These are phyloP conservation scores for Chalcis sispes DNA, from an alignment of 2,888 invertebrate species.

Conservation along the genomic window DNA sequence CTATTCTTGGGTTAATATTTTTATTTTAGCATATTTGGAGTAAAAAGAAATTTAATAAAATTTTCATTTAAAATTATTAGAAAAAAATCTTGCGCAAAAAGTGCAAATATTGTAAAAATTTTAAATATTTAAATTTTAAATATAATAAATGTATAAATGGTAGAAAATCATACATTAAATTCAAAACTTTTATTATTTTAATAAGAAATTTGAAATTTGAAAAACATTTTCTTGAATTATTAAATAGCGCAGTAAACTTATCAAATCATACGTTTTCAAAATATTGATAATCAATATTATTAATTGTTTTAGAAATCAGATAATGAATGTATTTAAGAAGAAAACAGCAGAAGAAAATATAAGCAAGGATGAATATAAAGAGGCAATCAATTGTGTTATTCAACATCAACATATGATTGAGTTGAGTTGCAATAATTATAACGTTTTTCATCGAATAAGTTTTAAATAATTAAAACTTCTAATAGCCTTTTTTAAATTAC, in stretches of 20 bases:
- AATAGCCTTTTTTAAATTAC: too few species aligned
- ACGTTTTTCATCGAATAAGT: not conserved
- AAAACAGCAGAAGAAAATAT: not conserved
- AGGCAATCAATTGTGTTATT: slow-evolving; percentile 14
- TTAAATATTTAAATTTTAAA: not conserved
- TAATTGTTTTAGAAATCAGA: not conserved
- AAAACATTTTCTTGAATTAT: too few species aligned
- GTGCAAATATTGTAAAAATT: not conserved
- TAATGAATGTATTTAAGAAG: not conserved
- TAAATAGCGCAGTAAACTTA: too few species aligned
- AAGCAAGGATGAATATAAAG: not conserved
- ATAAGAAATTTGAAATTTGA: too few species aligned
- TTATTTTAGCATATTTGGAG: not conserved
- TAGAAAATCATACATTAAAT: too few species aligned
- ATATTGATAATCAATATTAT: too few species aligned
- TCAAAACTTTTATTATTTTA: too few species aligned
- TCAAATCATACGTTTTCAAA: too few species aligned
- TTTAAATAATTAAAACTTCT: too few species aligned
- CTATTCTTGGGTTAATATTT: slow-evolving; percentile 43
- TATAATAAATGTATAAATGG: not conserved
- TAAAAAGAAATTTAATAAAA: too few species aligned
- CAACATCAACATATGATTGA: slow-evolving; percentile 35
- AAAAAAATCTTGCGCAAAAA: not conserved
- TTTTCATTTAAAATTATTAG: too few species aligned
- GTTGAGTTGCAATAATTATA: slow-evolving; percentile 24